Percentiles rank a stretch among this genome's conserved stretches.
phyloP scores from a whole-genome alignment of 2,113 vertebrate species.

The Lasiurus borealis region DNA sequence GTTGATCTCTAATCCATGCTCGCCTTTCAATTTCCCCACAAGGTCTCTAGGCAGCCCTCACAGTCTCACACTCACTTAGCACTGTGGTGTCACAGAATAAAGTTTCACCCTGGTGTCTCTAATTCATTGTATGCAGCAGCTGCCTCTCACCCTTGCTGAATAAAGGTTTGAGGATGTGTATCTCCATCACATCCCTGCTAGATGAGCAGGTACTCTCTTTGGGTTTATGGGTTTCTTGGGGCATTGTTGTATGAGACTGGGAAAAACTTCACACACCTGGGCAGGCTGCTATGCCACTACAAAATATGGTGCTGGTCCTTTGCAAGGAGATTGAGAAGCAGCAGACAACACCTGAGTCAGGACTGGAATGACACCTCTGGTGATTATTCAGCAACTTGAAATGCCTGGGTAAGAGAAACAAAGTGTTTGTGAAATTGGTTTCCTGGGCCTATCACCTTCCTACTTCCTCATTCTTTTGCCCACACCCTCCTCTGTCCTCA shows the following conservation, averaged over 20 bases:
- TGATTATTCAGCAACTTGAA: neutral
- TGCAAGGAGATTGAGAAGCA: no score
- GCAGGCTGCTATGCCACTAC: neutral
- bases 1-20: neutral
- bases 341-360: neutral
- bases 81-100: neutral
- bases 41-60: neutral
- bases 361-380: accelerated
- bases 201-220: neutral
- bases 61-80: neutral
- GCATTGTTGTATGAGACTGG: no score
- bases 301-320: neutral
- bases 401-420: neutral
- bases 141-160: neutral
- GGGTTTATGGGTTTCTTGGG: neutral
- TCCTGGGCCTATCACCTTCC: neutral
- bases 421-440: neutral
- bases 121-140: neutral
- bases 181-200: neutral
- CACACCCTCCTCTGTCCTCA: neutral
- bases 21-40: neutral
- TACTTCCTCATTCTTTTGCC: neutral
- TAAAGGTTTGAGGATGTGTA: no score
- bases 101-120: neutral
- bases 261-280: neutral